These are phyloP conservation scores for Aurelia sp. DNA, from an alignment of 30 jellyfish, hydroid and myxozoan genomes.

Conservation along the genomic window DNA sequence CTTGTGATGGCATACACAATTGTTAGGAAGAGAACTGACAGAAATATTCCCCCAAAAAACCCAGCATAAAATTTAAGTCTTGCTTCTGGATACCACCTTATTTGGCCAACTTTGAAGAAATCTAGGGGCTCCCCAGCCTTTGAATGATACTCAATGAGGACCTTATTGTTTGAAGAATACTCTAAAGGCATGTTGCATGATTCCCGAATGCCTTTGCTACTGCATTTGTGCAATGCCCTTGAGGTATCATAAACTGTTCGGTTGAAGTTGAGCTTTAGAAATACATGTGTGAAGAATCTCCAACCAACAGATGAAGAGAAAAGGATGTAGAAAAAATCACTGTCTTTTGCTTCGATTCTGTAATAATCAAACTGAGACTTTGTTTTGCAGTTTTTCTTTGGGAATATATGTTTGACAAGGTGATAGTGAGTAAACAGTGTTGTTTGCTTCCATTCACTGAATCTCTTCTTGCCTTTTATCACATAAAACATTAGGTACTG, in stretches of 20 bases:
- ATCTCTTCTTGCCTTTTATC: slow-evolving; percentile 65
- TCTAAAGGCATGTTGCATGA: slow-evolving; percentile 65
- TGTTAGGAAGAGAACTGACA: slow-evolving; percentile 39
- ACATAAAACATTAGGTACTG: slow-evolving; percentile 83
- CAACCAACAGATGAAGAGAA: slow-evolving; percentile 96
- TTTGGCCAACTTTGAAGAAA: slow-evolving; percentile 44
- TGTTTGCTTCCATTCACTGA: slow-evolving; percentile 78
- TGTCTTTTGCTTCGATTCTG: slow-evolving; percentile 20
- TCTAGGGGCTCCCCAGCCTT: slow-evolving; percentile 12
- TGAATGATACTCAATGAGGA: slow-evolving; percentile 54
- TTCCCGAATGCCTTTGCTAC: neutral
- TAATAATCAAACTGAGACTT: slow-evolving; percentile 24
- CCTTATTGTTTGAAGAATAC: slow-evolving; percentile 62
- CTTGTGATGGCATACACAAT: slow-evolving; percentile 69
- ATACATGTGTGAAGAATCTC: slow-evolving; percentile 79
- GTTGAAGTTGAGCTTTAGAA: slow-evolving; percentile 46
- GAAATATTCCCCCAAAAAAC: slow-evolving; percentile 78
- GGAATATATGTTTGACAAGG: slow-evolving; percentile 48
- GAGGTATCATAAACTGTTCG: slow-evolving; percentile 76
- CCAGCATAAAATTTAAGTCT: slow-evolving; percentile 55
- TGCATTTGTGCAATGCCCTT: slow-evolving; percentile 43
- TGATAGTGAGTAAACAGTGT: slow-evolving; percentile 58
- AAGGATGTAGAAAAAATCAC: slow-evolving; percentile 63
- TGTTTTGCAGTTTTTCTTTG: slow-evolving; percentile 64
- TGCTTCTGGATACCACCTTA: slow-evolving; percentile 56